phyloP scores from a whole-genome alignment of 2,888 invertebrate species.

The Celastrina argiolus region DNA sequence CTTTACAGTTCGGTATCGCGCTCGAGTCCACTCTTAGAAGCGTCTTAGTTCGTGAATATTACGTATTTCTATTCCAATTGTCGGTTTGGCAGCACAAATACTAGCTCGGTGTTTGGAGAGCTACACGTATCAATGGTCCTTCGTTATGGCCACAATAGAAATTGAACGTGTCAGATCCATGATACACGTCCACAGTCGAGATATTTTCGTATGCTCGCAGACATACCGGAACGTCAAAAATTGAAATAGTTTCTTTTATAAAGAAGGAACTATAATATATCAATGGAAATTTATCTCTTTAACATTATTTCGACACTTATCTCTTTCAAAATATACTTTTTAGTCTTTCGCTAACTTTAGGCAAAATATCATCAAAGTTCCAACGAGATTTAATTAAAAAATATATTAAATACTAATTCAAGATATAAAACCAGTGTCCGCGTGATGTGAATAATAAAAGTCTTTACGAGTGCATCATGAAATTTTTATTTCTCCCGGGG shows the following conservation, averaged over 20 bases:
- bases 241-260: not conserved
- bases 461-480: constrained; percentile 18
- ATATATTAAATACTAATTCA: not conserved
- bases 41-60: constrained; percentile 10
- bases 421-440: not conserved
- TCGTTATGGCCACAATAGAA: constrained; percentile 21
- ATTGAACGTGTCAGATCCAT: constrained; percentile 16
- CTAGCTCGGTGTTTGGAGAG: constrained; percentile 11
- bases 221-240: not conserved
- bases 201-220: not conserved
- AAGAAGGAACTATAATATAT: not conserved
- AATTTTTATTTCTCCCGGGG: constrained; percentile 13
- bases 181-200: not conserved
- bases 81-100: constrained; percentile 22
- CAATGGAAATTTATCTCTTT: not conserved
- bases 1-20: not conserved
- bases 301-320: not conserved
- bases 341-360: not conserved
- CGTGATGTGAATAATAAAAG: not conserved
- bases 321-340: not conserved
- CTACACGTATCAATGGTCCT: constrained; percentile 22
- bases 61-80: constrained; percentile 24
- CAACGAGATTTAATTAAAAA: not conserved
- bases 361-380: not conserved
- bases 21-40: not conserved